phyloP scores from a whole-genome alignment of 2,797 vertebrate species.

The Characodon lateralis region DNA sequence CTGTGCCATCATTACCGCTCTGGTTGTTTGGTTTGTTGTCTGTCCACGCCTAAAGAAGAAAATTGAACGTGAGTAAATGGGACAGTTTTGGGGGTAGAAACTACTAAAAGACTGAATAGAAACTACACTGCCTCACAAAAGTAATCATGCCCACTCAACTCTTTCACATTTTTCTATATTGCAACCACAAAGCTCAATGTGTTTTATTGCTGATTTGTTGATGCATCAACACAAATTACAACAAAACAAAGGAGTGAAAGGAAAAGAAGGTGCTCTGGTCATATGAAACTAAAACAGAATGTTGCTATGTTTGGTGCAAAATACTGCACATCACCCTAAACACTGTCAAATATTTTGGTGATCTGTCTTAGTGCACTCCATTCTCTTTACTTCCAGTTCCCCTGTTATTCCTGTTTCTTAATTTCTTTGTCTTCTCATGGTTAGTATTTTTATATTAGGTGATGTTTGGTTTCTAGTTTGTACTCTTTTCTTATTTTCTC shows the following conservation, averaged over 20 bases:
- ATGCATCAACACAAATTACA: neutral
- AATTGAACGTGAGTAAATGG: conserved; percentile 87
- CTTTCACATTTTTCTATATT: neutral
- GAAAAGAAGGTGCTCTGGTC: neutral
- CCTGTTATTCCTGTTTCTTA: too few species aligned
- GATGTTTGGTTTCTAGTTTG: too few species aligned
- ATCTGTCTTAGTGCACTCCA: too few species aligned
- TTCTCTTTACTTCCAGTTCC: too few species aligned
- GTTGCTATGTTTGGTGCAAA: too few species aligned
- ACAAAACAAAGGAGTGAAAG: neutral
- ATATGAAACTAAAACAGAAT: neutral
- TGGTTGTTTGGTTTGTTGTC: conserved; percentile 92
- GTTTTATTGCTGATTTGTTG: neutral
- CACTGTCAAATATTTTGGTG: neutral
- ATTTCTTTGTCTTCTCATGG: too few species aligned
- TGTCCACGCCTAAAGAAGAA: conserved; percentile 94
- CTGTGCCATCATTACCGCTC: conserved; percentile 85
- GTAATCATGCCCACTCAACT: neutral
- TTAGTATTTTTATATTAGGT: too few species aligned
- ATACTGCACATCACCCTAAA: neutral
- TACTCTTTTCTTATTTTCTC: too few species aligned
- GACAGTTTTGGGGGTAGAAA: neutral
- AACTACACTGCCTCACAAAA: neutral
- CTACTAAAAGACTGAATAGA: neutral
- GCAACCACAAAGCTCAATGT: neutral